Percentiles rank a stretch among this genome's conserved stretches.
Evolutionary conservation across 2,113 vertebrate species (phyloP).

Genomic region (Australoheros scitulus): DNA sequence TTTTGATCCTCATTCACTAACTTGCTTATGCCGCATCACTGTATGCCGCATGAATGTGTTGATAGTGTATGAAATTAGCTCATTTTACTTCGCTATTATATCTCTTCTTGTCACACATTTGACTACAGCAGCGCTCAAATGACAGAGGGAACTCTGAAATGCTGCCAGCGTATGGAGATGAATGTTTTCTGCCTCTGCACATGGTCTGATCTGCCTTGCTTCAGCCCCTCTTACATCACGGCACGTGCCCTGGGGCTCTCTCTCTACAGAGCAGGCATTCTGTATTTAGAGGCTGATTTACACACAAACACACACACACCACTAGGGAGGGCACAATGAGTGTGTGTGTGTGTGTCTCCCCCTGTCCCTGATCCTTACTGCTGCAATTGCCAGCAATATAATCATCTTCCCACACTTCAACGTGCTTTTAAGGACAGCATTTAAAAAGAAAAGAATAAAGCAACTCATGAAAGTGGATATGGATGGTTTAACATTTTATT

Average conservation of each 20-base stretch:
- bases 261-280: slow-evolving; percentile 48
- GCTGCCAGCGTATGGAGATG: slow-evolving; percentile 27
- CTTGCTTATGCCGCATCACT: not conserved
- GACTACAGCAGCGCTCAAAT: not conserved
- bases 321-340: slow-evolving; percentile 37
- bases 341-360: too few relatives aligned
- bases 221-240: slow-evolving; percentile 65
- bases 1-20: not conserved
- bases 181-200: slow-evolving; percentile 54
- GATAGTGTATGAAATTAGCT: not conserved
- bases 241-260: slow-evolving; percentile 49
- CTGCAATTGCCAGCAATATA: slow-evolving; percentile 50
- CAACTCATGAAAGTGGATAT: slow-evolving; percentile 16
- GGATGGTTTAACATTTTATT: slow-evolving; percentile 24
- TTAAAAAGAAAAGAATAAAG: not conserved
- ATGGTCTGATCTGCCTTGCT: slow-evolving; percentile 58
- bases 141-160: slow-evolving; percentile 35
- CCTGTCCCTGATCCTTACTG: not conserved
- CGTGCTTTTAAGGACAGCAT: slow-evolving; percentile 49
- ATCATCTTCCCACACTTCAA: slow-evolving; percentile 60
- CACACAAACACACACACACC: slow-evolving; percentile 46
- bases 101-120: slow-evolving; percentile 4
- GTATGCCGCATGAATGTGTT: not conserved
- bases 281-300: slow-evolving; percentile 59
- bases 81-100: not conserved